Base-by-base conservation (phyloP, 2,113 vertebrate genomes). In the Chitala chitala region DNA sequence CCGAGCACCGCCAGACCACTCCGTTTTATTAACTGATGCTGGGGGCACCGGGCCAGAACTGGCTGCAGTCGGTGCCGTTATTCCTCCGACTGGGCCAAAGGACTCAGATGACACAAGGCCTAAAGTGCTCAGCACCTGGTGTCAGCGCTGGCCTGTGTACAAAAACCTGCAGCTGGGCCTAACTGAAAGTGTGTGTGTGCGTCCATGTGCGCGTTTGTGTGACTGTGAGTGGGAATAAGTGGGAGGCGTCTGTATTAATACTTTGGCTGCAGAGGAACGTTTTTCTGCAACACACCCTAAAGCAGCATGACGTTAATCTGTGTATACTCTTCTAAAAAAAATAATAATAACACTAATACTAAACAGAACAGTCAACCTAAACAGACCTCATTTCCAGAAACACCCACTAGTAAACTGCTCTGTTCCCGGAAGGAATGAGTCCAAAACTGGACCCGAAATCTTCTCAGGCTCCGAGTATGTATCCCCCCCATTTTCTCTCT, bases 51-150 rank as follows among this genome's bases (percentile, higher is more conserved):
- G 6, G 76, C 75, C 74, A 42, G 82, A 71, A 58, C 10, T 69
- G 77, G 75, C 50, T 74, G 76, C 78, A 79, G 46, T 74, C 26
- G 56, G 48, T 72, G 81, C 75, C 82, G 77, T 86, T 82, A 76
- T 80, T 81, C 81, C 26, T 42, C 58, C 74, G 76, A 48, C 81
- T 69, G 64, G 71, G 82, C 82, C 81, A 77, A 75, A 76, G 76
- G 63, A 72, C 73, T 74, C 79, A 66, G 71, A 78, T 78, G 79
- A 65, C 26, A 69, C n/a, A 65, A 77, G 80, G 79, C 79, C 70
- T 74, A 71, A 84, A 84, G 86, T 65, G 81, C 77, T 22, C 78
- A 78, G 80, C 89, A 85, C 86, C 87, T 86, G 89, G 82, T 78
- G 79, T 79, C 74, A 77, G 71, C 69, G 74, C 74, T 79, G 72